Percentiles rank a stretch among this genome's conserved stretches.
Conservation (phyloP, 35 echinoderm and acorn worm genomes). For the Apostichopus japonicus region DNA sequence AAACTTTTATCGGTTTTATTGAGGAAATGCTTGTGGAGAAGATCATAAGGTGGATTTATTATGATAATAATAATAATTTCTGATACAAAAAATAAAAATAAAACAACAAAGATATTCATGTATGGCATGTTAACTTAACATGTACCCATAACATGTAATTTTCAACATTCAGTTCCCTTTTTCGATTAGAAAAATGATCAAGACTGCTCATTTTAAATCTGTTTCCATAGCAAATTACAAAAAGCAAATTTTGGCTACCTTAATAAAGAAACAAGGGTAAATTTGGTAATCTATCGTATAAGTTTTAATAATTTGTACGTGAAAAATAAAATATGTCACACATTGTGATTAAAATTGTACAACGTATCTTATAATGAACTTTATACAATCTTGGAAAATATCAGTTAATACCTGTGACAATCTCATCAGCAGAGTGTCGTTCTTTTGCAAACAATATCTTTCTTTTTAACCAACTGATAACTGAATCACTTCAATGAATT, state of each 20-base stretch:
- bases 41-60: neutral
- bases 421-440: too few relatives aligned
- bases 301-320: neutral
- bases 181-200: too few relatives aligned
- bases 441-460: too few relatives aligned
- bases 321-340: slow-evolving; percentile 20
- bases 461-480: too few relatives aligned
- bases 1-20: neutral
- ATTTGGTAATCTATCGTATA: neutral
- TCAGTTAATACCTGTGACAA: too few relatives aligned
- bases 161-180: too few relatives aligned
- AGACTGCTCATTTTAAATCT: neutral
- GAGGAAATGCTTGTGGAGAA: neutral
- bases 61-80: neutral
- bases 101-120: neutral
- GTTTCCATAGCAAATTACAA: neutral
- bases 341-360: slow-evolving; percentile 16
- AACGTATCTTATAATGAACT: slow-evolving; percentile 3
- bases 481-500: too few relatives aligned
- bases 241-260: neutral
- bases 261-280: neutral
- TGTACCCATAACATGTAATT: too few relatives aligned
- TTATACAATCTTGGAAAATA: neutral
- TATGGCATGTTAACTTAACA: neutral
- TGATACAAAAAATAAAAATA: neutral